These are phyloP conservation scores for Mastacembelus armatus DNA, from an alignment of 2,797 vertebrate genomes.

Conservation along the genomic window DNA sequence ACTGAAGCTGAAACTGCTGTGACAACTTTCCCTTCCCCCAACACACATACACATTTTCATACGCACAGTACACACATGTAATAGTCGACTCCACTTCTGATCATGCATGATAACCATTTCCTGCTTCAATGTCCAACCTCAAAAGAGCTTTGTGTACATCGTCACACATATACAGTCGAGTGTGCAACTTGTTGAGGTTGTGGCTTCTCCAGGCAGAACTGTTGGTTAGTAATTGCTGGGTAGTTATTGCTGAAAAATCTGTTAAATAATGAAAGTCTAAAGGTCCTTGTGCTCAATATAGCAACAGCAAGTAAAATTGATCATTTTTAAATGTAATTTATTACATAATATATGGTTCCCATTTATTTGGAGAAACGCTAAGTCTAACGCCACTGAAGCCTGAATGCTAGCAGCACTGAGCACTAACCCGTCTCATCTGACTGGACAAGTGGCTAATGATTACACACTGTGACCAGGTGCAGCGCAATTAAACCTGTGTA, in stretches of 20 bases:
- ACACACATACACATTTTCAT: constrained; percentile 19
- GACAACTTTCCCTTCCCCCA: constrained; percentile 7
- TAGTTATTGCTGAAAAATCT: constrained; percentile 33
- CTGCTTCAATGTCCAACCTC: constrained; percentile 63
- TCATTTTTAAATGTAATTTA: neutral
- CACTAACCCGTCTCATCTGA: constrained; percentile 15
- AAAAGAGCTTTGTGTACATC: constrained; percentile 35
- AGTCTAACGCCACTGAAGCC: constrained; percentile 5
- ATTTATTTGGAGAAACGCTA: constrained; percentile 5
- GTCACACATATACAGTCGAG: neutral
- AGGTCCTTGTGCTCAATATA: constrained; percentile 13
- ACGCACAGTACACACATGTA: constrained; percentile 22
- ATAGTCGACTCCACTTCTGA: constrained; percentile 52
- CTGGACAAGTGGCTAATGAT: constrained; percentile 46
- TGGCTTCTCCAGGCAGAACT: constrained; percentile 15
- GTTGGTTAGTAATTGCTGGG: constrained; percentile 30
- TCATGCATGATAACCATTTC: constrained; percentile 65
- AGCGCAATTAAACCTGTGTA: constrained; percentile 32
- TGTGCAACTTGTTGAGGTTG: constrained; percentile 26
- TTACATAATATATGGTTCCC: constrained; percentile 11
- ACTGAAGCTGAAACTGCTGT: constrained; percentile 19
- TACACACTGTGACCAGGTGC: constrained; percentile 56
- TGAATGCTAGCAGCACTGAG: constrained; percentile 5
- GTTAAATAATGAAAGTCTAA: constrained; percentile 30
- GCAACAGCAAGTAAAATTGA: neutral